Percentiles rank a stretch among this genome's conserved stretches.
Evolutionary conservation across 2,797 vertebrate genomes (phyloP).

Genomic region (Myotis daubentonii): DNA sequence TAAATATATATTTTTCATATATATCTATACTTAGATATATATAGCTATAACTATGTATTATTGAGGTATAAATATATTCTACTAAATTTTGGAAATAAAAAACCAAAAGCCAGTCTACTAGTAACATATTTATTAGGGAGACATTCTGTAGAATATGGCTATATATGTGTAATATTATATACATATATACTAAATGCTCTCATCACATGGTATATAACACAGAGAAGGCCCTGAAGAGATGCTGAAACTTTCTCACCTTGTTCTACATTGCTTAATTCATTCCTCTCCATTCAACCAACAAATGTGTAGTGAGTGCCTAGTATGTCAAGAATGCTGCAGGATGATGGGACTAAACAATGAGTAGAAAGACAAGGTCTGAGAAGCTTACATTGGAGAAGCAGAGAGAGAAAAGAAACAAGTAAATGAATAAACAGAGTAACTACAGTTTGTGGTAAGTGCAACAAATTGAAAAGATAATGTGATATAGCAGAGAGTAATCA

Average conservation of each 20-base stretch:
- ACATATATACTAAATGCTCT: background rate
- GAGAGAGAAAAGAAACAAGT: background rate
- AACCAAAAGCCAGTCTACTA: background rate
- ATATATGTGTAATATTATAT: background rate
- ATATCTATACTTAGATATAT: background rate
- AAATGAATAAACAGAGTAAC: background rate
- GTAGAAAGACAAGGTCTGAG: background rate
- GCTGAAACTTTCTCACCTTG: background rate
- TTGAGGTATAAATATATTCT: background rate
- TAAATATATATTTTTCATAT: background rate
- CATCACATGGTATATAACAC: background rate
- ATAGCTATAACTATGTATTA: background rate
- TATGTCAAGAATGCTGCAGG: background rate
- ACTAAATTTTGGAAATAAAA: background rate
- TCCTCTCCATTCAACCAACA: background rate
- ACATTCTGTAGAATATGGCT: background rate
- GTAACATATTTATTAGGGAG: background rate
- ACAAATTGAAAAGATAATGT: background rate
- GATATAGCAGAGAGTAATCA: background rate
- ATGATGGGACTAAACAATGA: background rate
- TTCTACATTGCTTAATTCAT: background rate
- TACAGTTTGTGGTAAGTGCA: background rate
- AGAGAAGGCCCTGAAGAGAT: background rate
- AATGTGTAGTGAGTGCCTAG: background rate
- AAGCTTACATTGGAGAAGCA: background rate